These are phyloP conservation scores for Drosophila littoralis DNA, from an alignment of 1,140 invertebrate species.

Conservation along the genomic window DNA sequence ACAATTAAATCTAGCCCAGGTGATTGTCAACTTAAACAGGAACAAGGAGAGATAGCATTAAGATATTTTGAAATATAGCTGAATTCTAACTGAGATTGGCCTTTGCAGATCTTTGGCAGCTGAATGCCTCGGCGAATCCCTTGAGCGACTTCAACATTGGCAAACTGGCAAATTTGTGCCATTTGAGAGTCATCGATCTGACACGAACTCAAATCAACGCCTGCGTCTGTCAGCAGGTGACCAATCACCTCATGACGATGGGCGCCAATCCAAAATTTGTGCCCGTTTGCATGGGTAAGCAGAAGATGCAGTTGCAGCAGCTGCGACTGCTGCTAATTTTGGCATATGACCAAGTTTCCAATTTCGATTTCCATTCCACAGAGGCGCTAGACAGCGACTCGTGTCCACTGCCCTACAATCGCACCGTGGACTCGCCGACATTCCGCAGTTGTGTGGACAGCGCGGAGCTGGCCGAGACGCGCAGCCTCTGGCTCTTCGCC, in stretches of 20 bases:
- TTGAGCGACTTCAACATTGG: slow-evolving; percentile 60
- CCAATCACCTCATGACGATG: slow-evolving; percentile 66
- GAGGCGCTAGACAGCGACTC: slow-evolving; percentile 57
- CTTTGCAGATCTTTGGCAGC: slow-evolving; percentile 72
- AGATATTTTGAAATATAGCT: too few relatives aligned
- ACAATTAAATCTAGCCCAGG: background rate
- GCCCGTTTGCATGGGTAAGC: slow-evolving; percentile 79
- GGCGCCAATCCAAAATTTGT: slow-evolving; percentile 67
- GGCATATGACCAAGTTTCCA: slow-evolving; percentile 57
- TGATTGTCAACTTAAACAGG: background rate
- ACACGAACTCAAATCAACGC: slow-evolving; percentile 56
- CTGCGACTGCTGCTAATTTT: slow-evolving; percentile 62
- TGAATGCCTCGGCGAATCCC: slow-evolving; percentile 79
- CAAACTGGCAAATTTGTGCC: slow-evolving; percentile 71
- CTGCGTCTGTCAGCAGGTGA: slow-evolving; percentile 75
- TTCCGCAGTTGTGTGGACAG: slow-evolving; percentile 62
- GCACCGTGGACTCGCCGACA: slow-evolving; percentile 67
- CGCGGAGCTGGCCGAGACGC: slow-evolving; percentile 50
- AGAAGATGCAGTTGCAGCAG: slow-evolving; percentile 36
- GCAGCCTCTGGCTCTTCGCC: slow-evolving; percentile 61
- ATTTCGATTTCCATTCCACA: slow-evolving; percentile 48
- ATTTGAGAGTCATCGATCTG: slow-evolving; percentile 78
- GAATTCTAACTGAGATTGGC: background rate
- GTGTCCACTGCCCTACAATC: slow-evolving; percentile 81
- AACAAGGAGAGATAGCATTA: background rate